Evolutionary conservation across 2,113 vertebrate species (phyloP).

Genomic region (Anser brachyrhynchus): DNA sequence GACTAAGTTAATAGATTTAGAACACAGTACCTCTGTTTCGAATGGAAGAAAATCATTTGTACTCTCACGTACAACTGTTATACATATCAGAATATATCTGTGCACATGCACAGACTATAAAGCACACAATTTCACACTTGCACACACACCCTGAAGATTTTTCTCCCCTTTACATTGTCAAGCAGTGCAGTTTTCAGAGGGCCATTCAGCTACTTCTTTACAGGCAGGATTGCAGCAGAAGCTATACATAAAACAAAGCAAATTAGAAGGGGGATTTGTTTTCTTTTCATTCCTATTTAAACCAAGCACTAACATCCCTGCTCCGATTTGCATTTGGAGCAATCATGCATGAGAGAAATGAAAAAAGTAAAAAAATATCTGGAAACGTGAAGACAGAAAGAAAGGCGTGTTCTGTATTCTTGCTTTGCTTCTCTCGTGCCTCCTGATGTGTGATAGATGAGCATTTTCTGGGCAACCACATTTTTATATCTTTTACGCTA

Average conservation of each 20-base stretch:
- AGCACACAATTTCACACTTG: slow-evolving; percentile 4
- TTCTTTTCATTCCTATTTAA: background rate
- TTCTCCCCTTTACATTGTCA: background rate
- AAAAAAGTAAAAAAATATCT: slow-evolving; percentile 20
- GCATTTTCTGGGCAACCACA: slow-evolving; percentile 53
- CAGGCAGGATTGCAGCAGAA: slow-evolving; percentile 26
- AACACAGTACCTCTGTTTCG: slow-evolving; percentile 62
- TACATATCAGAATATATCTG: slow-evolving; percentile 42
- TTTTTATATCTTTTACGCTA: slow-evolving; percentile 45
- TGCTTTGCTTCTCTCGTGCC: slow-evolving; percentile 33
- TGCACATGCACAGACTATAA: slow-evolving; percentile 16
- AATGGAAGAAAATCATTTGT: slow-evolving; percentile 59
- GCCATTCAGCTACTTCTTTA: slow-evolving; percentile 42
- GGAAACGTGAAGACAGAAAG: background rate
- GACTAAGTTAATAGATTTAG: slow-evolving; percentile 54
- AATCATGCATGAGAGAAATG: background rate
- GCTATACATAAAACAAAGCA: slow-evolving; percentile 19
- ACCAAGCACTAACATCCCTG: background rate
- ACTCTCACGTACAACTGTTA: slow-evolving; percentile 47
- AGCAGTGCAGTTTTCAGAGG: slow-evolving; percentile 53
- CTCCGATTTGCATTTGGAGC: background rate
- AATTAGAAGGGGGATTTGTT: background rate
- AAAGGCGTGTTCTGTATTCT: slow-evolving; percentile 24
- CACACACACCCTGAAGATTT: background rate
- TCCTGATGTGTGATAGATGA: slow-evolving; percentile 47